Percentiles rank a stretch among this genome's conserved stretches.
Evolutionary conservation across 2,888 invertebrate genomes (phyloP).

Genomic region (Agrochola circellaris): DNA sequence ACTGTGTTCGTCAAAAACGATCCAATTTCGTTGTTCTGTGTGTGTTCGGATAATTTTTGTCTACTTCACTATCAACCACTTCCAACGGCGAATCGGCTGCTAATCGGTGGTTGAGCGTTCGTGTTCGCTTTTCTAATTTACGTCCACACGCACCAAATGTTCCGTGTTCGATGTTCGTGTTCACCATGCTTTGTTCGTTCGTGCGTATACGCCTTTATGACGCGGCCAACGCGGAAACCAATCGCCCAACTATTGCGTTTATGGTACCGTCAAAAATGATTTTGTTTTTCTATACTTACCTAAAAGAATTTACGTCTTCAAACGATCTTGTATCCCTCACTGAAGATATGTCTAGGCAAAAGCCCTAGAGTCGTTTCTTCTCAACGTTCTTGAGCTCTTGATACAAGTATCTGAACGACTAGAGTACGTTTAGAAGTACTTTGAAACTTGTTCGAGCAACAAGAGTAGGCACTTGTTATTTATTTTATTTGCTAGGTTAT

Average conservation of each 20-base stretch:
- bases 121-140: too few relatives aligned
- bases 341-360: not conserved
- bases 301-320: not conserved
- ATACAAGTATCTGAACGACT: constrained; percentile 17
- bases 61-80: too few relatives aligned
- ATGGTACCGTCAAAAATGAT: not conserved
- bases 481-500: not conserved
- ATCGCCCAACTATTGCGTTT: not conserved
- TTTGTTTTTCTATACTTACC: not conserved
- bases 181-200: too few relatives aligned
- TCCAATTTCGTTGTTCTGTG: too few relatives aligned
- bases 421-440: constrained; percentile 27
- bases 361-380: not conserved
- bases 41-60: too few relatives aligned
- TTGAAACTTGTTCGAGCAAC: constrained; percentile 22
- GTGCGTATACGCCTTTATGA: too few relatives aligned
- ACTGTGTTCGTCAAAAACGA: too few relatives aligned
- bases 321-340: not conserved
- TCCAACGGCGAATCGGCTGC: too few relatives aligned
- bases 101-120: too few relatives aligned
- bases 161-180: too few relatives aligned
- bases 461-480: constrained; percentile 17
- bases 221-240: not conserved
- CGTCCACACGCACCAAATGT: too few relatives aligned
- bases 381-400: not conserved